A percentile compares a stretch with the other conserved stretches of the same genome.
Evolutionary conservation across 1,140 invertebrate species (phyloP).

Genomic region (Cepaea nemoralis): DNA sequence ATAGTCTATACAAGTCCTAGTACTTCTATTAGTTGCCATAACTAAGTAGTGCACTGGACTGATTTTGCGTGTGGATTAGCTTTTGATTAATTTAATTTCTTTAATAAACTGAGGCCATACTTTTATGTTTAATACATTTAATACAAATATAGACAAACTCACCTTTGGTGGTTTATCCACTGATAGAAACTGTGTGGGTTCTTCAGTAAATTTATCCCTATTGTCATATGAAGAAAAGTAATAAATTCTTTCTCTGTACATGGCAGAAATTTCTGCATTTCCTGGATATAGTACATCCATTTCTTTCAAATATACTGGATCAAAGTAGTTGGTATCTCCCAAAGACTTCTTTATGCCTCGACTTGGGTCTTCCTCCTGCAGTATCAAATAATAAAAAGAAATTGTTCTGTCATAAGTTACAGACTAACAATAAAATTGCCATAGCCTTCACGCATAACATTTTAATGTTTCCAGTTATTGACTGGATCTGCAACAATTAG

Average conservation of each 20-base stretch:
- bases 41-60: too few relatives aligned
- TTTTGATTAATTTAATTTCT: too few relatives aligned
- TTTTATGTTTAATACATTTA: too few relatives aligned
- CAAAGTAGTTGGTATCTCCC: slow-evolving; percentile 71
- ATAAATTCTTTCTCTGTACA: slow-evolving; percentile 70
- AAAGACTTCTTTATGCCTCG: slow-evolving; percentile 68
- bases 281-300: slow-evolving; percentile 68
- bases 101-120: too few relatives aligned
- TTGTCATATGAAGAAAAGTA: slow-evolving; percentile 68
- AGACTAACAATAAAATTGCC: too few relatives aligned
- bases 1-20: too few relatives aligned
- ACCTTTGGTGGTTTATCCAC: slow-evolving; percentile 64
- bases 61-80: too few relatives aligned
- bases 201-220: slow-evolving; percentile 66
- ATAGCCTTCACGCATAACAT: too few relatives aligned
- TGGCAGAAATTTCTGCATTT: slow-evolving; percentile 69
- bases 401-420: too few relatives aligned
- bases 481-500: too few relatives aligned
- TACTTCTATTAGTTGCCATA: too few relatives aligned
- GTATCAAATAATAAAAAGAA: slow-evolving; percentile 15
- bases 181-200: slow-evolving; percentile 64
- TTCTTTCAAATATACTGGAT: slow-evolving; percentile 69
- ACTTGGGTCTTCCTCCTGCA: slow-evolving; percentile 69
- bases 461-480: too few relatives aligned
- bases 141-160: background rate